A percentile compares a stretch with the other conserved stretches of the same genome.
phyloP scores from a whole-genome alignment of 2,888 invertebrate genomes.

The Diloba caeruleocephala region DNA sequence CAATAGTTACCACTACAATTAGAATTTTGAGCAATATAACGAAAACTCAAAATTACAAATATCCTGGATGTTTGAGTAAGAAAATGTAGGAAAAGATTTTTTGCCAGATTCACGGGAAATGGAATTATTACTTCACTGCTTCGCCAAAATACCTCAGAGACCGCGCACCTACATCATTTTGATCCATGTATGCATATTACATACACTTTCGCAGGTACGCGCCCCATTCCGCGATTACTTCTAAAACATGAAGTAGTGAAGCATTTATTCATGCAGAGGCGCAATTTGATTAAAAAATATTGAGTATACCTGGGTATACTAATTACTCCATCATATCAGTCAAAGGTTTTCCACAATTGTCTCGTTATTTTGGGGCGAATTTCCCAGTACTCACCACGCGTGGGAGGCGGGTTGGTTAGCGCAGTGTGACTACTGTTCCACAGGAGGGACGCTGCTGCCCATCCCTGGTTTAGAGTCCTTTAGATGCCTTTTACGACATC shows the following conservation, averaged over 20 bases:
- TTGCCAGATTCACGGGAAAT: constrained; percentile 25
- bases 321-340: too few relatives aligned
- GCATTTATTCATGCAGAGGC: constrained; percentile 7
- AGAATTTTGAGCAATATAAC: constrained; percentile 35
- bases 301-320: too few relatives aligned
- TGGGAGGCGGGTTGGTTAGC: too few relatives aligned
- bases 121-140: constrained; percentile 46
- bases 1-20: too few relatives aligned
- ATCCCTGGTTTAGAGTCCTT: too few relatives aligned
- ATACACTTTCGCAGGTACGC: constrained; percentile 9
- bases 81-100: constrained; percentile 50
- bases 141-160: constrained; percentile 10
- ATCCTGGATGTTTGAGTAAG: constrained; percentile 46
- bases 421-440: too few relatives aligned
- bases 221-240: constrained; percentile 31
- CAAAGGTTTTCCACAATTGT: too few relatives aligned
- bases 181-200: constrained; percentile 18
- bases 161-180: constrained; percentile 24
- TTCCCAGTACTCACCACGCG: too few relatives aligned
- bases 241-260: constrained; percentile 22
- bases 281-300: background rate
- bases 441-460: too few relatives aligned
- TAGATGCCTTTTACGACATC: too few relatives aligned
- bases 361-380: too few relatives aligned
- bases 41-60: constrained; percentile 49